phyloP scores from a whole-genome alignment of 2,113 vertebrate species.

The Chionodraco myersi region DNA sequence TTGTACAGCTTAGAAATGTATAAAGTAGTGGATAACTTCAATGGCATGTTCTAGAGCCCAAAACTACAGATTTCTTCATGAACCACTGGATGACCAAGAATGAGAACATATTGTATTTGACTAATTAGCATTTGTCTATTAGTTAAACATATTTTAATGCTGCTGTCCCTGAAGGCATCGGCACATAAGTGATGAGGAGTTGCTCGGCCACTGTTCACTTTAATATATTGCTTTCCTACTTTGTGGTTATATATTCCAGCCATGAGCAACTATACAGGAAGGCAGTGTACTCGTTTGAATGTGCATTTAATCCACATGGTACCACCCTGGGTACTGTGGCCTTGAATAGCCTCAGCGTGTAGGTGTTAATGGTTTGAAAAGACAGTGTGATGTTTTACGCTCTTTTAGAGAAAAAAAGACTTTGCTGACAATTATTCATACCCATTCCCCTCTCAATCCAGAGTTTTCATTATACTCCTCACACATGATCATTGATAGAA shows the following conservation, averaged over 20 bases:
- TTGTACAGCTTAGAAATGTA: too few species aligned
- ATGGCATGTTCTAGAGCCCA: neutral
- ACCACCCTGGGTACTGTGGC: neutral
- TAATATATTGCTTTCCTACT: neutral
- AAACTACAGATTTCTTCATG: too few species aligned
- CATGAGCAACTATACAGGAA: neutral
- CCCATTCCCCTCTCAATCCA: conserved; percentile 30
- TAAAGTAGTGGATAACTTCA: neutral
- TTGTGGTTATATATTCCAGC: conserved; percentile 26
- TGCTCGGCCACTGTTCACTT: neutral
- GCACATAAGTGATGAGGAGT: conserved; percentile 4
- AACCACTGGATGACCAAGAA: neutral
- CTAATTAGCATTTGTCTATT: neutral
- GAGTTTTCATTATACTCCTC: conserved; percentile 53
- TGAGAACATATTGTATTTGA: neutral
- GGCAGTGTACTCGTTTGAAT: conserved; percentile 10
- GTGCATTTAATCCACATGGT: conserved; percentile 21
- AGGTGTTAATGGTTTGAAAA: conserved; percentile 9
- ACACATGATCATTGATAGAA: conserved; percentile 44
- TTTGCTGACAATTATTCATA: conserved; percentile 49
- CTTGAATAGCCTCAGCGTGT: conserved; percentile 12
- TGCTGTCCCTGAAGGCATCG: conserved; percentile 3
- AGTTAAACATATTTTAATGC: conserved; percentile 8
- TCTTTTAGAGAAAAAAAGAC: conserved; percentile 45
- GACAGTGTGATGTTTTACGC: conserved; percentile 15